Base-by-base conservation (phyloP, 2,113 vertebrate genomes). In the Coreoperca whiteheadi region DNA sequence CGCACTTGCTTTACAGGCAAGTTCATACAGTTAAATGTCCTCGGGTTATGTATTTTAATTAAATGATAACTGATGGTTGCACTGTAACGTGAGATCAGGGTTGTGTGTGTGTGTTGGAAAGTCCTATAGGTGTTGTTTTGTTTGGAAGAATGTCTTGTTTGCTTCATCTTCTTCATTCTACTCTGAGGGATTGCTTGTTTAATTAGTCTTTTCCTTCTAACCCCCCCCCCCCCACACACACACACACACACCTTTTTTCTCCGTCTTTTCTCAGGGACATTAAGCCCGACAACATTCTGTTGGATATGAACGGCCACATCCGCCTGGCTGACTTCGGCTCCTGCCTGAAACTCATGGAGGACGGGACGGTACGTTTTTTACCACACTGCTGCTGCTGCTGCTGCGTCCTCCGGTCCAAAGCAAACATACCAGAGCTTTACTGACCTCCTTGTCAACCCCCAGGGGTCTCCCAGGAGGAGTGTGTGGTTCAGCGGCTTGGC, bases 241-340 rank as follows among this genome's bases (percentile, higher is more conserved):
- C n/a, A n/a, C n/a, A n/a, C n/a, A n/a, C n/a, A n/a, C n/a, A n/a
- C n/a, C 28, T 28, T 63, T 30, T 59, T 34, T 37, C 23, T 60
- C 48, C 18, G 1, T 53, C 74, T 46, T 56, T 51, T 85, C 91
- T 70, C 94, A 99, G 98, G 91, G 98, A 99, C 93, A 99, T 99
- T 85, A 99, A 99, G 83, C 98, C 98, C 65, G 98, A 99, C 94
- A 99, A 99, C 92, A 97, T 99, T 87, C 94, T 99, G 87, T 95
- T 99, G 97, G 98, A 99, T 94, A 96, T 99, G 97, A 99, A 99
- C 56, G 98, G 98, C 85, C 98, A 99, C 93, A 99, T 99, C 95
- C 96, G 98, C 79, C 95, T 99, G 94, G 98, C 98, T 73, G 98
- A 99, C 95, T 99, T 99, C 86, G 98, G 98, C 89, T 99, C 98